These are phyloP conservation scores for Porites divaricata DNA, from an alignment of 92 coral and sea anemone species.

Conservation along the genomic window DNA sequence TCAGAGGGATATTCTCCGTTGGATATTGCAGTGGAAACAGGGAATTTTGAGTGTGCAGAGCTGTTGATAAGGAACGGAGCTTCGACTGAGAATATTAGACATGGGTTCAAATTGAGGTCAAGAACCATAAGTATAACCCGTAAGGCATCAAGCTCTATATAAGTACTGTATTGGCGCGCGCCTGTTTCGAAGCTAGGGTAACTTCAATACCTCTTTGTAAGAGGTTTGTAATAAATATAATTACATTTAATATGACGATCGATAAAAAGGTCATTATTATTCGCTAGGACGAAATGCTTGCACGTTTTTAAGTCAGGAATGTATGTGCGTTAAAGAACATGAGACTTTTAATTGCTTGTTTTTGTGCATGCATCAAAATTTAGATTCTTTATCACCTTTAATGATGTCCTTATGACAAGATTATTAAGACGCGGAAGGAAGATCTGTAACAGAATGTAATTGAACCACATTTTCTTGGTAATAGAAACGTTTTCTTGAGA, in stretches of 20 bases:
- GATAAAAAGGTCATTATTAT: neutral
- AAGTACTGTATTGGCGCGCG: neutral
- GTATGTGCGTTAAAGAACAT: neutral
- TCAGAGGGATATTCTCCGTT: conserved; percentile 72
- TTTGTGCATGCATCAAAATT: neutral
- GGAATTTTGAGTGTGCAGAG: conserved; percentile 88
- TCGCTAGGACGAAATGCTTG: neutral
- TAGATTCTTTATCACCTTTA: neutral
- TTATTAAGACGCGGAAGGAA: neutral
- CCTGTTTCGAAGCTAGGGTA: neutral
- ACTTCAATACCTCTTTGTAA: neutral
- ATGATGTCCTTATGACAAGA: neutral
- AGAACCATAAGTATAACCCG: conserved; percentile 16
- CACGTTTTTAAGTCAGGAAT: neutral
- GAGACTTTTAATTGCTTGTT: neutral
- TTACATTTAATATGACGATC: neutral
- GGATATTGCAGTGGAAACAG: conserved; percentile 75
- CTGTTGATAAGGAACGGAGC: conserved; percentile 79
- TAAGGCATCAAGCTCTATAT: conserved; percentile 11
- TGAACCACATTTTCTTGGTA: neutral
- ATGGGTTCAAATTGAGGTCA: conserved; percentile 60
- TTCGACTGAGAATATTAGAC: conserved; percentile 71
- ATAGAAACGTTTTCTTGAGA: neutral
- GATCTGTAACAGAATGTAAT: neutral
- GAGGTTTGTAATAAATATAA: neutral